Conservation (phyloP, 23 tunicate genomes). For the Botrylloides violaceus region DNA sequence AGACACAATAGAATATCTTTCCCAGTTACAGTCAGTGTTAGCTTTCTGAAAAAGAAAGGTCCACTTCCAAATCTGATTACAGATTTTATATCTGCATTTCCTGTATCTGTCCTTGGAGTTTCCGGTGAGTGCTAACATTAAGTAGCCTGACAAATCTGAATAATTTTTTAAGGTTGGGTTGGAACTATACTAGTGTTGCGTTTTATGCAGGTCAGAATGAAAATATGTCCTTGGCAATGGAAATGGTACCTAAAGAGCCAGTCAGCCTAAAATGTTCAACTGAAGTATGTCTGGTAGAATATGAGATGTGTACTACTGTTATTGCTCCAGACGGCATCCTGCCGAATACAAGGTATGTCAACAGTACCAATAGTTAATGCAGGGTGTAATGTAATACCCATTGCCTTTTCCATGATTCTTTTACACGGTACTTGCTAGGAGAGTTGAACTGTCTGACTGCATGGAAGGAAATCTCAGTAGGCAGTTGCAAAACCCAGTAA, state of each 20-base stretch:
- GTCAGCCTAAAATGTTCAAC: slow-evolving; percentile 3
- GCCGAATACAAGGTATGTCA: slow-evolving; percentile 22
- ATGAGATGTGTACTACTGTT: slow-evolving; percentile 17
- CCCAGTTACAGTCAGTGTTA: slow-evolving; percentile 12
- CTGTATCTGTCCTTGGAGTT: slow-evolving; percentile 44
- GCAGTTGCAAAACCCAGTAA: not conserved
- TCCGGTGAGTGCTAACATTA: slow-evolving; percentile 46
- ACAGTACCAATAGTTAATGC: too few species aligned
- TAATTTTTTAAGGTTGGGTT: too few species aligned
- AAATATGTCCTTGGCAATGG: slow-evolving; percentile 6
- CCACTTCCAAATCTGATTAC: slow-evolving; percentile 14
- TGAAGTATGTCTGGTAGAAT: slow-evolving; percentile 19
- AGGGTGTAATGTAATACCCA: too few species aligned
- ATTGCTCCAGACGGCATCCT: slow-evolving; percentile 8
- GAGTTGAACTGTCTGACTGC: too few species aligned
- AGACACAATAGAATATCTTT: not conserved
- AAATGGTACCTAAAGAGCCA: slow-evolving; percentile 11
- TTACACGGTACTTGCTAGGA: too few species aligned
- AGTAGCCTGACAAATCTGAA: too few species aligned
- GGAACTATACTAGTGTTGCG: not conserved
- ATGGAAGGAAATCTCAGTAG: not conserved
- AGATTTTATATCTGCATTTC: slow-evolving; percentile 18
- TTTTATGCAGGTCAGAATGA: slow-evolving; percentile 16
- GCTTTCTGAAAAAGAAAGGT: not conserved
- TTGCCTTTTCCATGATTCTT: too few species aligned